phyloP scores from a whole-genome alignment of 2,888 invertebrate species.

The Calliphora vomitoria region DNA sequence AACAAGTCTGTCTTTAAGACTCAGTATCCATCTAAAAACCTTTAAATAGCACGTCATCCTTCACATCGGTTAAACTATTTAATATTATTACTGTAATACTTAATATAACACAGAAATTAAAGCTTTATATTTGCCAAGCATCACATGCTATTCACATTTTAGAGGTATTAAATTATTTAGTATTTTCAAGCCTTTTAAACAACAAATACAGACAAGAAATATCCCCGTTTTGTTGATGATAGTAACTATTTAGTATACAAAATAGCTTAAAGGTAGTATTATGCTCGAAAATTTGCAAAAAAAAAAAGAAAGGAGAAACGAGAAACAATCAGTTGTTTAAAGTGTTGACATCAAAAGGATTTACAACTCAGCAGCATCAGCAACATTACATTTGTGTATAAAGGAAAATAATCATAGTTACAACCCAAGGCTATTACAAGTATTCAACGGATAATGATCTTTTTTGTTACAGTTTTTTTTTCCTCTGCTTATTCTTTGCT shows the following conservation, averaged over 20 bases:
- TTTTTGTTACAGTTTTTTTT: conserved; percentile 21
- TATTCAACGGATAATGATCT: conserved; percentile 49
- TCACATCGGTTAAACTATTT: too few species aligned
- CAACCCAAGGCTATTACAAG: conserved; percentile 56
- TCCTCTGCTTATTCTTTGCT: conserved; percentile 8
- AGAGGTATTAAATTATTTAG: neutral
- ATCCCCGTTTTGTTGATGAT: conserved; percentile 20
- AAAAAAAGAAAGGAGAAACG: neutral
- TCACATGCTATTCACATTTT: neutral
- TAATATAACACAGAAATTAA: neutral
- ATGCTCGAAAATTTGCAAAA: conserved; percentile 12
- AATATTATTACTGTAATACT: neutral
- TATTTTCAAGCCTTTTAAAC: neutral
- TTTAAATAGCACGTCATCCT: too few species aligned
- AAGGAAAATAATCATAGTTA: conserved; percentile 64
- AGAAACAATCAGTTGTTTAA: conserved; percentile 60
- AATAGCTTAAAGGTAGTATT: conserved; percentile 64
- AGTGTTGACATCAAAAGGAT: conserved; percentile 72
- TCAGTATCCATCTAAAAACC: too few species aligned
- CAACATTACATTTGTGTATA: conserved; percentile 16
- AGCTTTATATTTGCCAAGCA: neutral
- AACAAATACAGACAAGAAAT: neutral
- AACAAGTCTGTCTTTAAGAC: too few species aligned
- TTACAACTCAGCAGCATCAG: conserved; percentile 49
- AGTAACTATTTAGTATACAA: conserved; percentile 45